phyloP scores from a whole-genome alignment of 2,113 vertebrate species.

The Hippocampus guttulatus region DNA sequence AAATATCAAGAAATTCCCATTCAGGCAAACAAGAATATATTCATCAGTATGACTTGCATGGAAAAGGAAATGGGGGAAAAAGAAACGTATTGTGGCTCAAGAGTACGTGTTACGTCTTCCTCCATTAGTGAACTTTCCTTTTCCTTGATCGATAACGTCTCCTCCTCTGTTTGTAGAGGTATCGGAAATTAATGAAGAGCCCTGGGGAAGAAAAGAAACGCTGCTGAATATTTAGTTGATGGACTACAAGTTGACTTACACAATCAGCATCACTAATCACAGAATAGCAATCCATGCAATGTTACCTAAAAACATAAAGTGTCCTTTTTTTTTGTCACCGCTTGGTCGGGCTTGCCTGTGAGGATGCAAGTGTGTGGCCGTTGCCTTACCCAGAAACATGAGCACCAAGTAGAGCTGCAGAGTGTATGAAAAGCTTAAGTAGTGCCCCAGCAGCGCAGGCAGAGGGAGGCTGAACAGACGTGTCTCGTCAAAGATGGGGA shows the following conservation, averaged over 20 bases:
- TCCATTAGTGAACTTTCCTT: slow-evolving; percentile 79
- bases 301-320: too few species aligned
- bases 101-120: not conserved
- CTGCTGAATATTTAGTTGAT: slow-evolving; percentile 11
- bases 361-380: not conserved
- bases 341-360: not conserved
- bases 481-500: slow-evolving; percentile 84
- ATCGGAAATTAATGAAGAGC: slow-evolving; percentile 81
- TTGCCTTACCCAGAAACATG: slow-evolving; percentile 84
- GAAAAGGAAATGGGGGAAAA: slow-evolving; percentile 17
- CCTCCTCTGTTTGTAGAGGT: slow-evolving; percentile 87
- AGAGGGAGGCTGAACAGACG: slow-evolving; percentile 81
- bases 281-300: not conserved
- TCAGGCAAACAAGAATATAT: not conserved
- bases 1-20: not conserved
- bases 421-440: slow-evolving; percentile 84
- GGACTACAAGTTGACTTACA: not conserved
- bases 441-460: slow-evolving; percentile 76
- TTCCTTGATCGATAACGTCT: slow-evolving; percentile 80
- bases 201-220: slow-evolving; percentile 56
- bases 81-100: slow-evolving; percentile 11
- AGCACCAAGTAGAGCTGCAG: slow-evolving; percentile 83
- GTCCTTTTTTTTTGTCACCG: not conserved
- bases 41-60: slow-evolving; percentile 3
- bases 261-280: not conserved